Evolutionary conservation across 2,888 invertebrate genomes (phyloP), one percentile per base, ranked within the genome.

Genomic region (Harpagoxenus sublaevis): DNA sequence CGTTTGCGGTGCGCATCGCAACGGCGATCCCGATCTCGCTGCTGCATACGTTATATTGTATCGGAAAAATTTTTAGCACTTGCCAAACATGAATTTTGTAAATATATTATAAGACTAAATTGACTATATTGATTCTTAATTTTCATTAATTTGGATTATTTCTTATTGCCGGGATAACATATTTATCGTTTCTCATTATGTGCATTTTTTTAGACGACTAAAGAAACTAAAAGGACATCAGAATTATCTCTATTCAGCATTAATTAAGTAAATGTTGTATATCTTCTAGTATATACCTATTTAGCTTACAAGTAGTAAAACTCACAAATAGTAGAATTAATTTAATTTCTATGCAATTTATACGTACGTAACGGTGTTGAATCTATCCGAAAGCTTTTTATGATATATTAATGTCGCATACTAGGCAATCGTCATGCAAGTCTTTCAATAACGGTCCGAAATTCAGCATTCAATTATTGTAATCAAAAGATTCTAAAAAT

Each of bases 1-100:
- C 35, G 53, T 81, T 79, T 55, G 75, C 15, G 57, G 57, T 15
- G 15, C 18, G 28, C 53, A 48, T 39, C 63, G 51, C 65, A 12
- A 10, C 3, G 28, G 18, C 51, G 53, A 55, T 55, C 9, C 53
- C 53, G 53, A 55, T 55, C 53, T 55, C 53, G 53, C 53, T 55
- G 5, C 53, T 9, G 53, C n/a, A 9, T 23, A 55, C 53, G 53
- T 55, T 55, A 48, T 23, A 35, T n/a, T 8, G 18, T n/a, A 23
- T 55, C 39, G 42, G 4, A 55, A 55, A 78, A n/a, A 28, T 28
- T 15, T 28, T 3, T 31, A 15, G 10, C 42, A 42, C 57, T 28
- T 42, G 15, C 23, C 28, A 55, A 66, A 42, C 31, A 28, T 65
- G 10, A 51, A 28, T 42, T 45, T 60, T 74, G 18, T 8, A 42